Conservation (phyloP, 2,113 vertebrate genomes). For the Diphyllodes magnificus region DNA sequence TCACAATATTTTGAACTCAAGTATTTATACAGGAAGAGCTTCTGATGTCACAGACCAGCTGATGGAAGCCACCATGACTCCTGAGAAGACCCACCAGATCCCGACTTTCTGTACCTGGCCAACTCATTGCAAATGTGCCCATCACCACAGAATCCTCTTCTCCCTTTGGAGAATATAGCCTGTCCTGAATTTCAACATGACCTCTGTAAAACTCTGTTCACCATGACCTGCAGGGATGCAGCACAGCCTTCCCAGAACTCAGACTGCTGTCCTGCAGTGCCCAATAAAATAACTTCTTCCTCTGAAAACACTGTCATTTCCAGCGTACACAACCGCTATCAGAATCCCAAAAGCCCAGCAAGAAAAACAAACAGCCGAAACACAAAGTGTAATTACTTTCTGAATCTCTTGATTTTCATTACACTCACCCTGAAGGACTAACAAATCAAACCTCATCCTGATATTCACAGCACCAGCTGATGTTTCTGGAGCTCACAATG, state of each 20-base stretch:
- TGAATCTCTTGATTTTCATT: not conserved
- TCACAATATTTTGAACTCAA: not conserved
- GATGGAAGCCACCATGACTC: not conserved
- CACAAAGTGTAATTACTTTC: not conserved
- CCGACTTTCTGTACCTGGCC: not conserved
- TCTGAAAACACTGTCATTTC: slow-evolving; percentile 9
- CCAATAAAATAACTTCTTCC: not conserved
- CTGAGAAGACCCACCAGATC: not conserved
- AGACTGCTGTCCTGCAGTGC: not conserved
- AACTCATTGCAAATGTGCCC: not conserved
- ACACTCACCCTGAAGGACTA: not conserved
- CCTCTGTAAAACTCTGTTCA: not conserved
- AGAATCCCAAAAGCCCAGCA: not conserved
- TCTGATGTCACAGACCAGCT: not conserved
- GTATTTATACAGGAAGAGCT: not conserved
- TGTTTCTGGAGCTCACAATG: not conserved
- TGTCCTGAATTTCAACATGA: not conserved
- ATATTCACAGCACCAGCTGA: not conserved
- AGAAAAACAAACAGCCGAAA: slow-evolving; percentile 20
- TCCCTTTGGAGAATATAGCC: not conserved
- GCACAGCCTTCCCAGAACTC: not conserved
- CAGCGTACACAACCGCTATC: slow-evolving; percentile 12
- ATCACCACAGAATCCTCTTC: not conserved
- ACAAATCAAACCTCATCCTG: not conserved
- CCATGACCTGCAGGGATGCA: not conserved